Base-by-base conservation (phyloP, 2,888 invertebrate genomes). In the Eupithecia dodoneata region DNA sequence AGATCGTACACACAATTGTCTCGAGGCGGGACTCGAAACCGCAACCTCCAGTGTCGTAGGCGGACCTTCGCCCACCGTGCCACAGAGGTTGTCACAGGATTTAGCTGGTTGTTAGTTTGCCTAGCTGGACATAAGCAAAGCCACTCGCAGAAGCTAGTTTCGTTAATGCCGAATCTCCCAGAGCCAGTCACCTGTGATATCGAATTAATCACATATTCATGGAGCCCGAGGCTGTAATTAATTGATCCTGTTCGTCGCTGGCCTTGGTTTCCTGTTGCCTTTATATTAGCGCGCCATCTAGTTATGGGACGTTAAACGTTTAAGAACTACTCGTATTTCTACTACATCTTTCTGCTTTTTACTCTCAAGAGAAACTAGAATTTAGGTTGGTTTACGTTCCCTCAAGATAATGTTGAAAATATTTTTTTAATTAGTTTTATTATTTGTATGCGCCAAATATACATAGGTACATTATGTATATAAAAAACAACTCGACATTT, bases 231-330 rank as follows among this genome's bases (percentile, higher is more conserved):
- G 30, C 72, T 45, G 41, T 76, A 72, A 72, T 76, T 45, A 72
- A 67, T 76, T 72, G 45, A 12, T 72, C 67, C 47, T 55, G 75
- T 30, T 67, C 75, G 72, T 41, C 12, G 75, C 47, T 70, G 70
- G 5, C 45, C 45, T 45, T 45, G 70, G n/a, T 75, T 72, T 65
- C 55, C 52, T 76, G 72, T 45, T 45, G 41, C 67, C 52, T 71
- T 74, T 30, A 63, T 47, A 69, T 71, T 69, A 69, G 13, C 12
- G n/a, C 10, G 70, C 70, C 70, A 30, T 70, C 12, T 70, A 70
- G 70, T 47, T 70, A 6, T 45, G 3, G 44, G 3, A 15, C 42
- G 55, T n/a, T 6, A 55, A 55, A 55, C 55, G n/a, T 55, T 55
- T 6, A n/a, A 7, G 3, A 55, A 52, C 12, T 49, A 47, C 10